These are phyloP conservation scores for Falco concolor DNA, from an alignment of 2,797 vertebrate species.

Conservation along the genomic window DNA sequence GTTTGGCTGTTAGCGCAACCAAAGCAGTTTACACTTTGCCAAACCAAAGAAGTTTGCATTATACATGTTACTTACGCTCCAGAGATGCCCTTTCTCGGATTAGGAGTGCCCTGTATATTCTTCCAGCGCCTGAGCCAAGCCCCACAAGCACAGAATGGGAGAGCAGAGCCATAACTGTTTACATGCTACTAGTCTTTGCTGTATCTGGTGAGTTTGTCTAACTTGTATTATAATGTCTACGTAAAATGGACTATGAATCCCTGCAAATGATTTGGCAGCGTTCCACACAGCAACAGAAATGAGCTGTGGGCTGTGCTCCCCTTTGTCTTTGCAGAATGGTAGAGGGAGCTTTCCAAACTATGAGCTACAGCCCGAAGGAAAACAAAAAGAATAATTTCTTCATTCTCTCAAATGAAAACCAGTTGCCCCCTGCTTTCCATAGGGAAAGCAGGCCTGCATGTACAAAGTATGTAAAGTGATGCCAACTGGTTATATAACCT, in stretches of 20 bases:
- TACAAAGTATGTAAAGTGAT: not conserved
- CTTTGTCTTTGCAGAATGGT: not conserved
- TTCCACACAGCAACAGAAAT: not conserved
- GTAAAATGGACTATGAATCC: not conserved
- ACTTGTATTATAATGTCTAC: not conserved
- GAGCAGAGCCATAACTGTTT: not conserved
- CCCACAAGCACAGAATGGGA: not conserved
- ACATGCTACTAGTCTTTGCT: not conserved
- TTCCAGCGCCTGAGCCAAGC: not conserved
- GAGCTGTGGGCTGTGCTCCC: not conserved
- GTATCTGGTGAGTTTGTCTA: not conserved
- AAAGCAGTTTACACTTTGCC: not conserved
- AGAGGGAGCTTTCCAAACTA: not conserved
- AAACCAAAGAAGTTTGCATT: not conserved
- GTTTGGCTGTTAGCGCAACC: not conserved
- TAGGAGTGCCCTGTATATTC: not conserved
- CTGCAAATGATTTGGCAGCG: not conserved
- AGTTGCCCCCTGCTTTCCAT: not conserved
- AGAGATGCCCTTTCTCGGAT: not conserved
- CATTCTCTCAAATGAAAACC: not conserved
- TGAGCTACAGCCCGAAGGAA: not conserved
- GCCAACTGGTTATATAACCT: not conserved
- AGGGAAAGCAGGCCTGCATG: not conserved
- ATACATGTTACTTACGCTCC: not conserved
- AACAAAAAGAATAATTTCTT: not conserved